phyloP scores from a whole-genome alignment of 2,113 vertebrate genomes.

The Gila orcuttii region DNA sequence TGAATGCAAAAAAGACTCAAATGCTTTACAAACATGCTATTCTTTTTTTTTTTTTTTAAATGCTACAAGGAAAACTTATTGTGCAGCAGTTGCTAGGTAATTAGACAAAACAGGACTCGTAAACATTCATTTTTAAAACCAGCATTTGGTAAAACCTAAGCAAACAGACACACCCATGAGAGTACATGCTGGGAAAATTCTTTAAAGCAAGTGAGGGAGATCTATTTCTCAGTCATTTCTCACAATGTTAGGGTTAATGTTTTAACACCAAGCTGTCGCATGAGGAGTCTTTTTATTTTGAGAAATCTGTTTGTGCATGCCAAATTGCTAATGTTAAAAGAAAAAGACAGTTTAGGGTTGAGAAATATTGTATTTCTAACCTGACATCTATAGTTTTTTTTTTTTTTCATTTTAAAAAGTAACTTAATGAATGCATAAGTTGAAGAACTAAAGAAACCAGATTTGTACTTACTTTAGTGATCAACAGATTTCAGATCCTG shows the following conservation, averaged over 20 bases:
- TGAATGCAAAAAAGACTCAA: background rate
- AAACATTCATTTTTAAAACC: background rate
- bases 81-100: background rate
- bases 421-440: background rate
- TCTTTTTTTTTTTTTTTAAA: background rate
- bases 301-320: background rate
- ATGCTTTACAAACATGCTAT: background rate
- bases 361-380: no score
- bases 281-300: no score
- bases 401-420: background rate
- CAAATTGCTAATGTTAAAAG: background rate
- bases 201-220: background rate
- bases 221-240: background rate
- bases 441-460: background rate
- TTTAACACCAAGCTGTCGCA: background rate
- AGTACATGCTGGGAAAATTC: constrained; percentile 24
- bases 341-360: background rate
- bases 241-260: background rate
- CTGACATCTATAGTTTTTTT: no score
- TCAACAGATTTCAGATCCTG: constrained; percentile 54
- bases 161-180: constrained; percentile 44
- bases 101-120: background rate
- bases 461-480: constrained; percentile 64
- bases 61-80: no score
- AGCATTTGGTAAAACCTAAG: background rate